These are phyloP conservation scores for Pseudoips prasinana DNA, from an alignment of 2,888 invertebrate species.

Conservation along the genomic window DNA sequence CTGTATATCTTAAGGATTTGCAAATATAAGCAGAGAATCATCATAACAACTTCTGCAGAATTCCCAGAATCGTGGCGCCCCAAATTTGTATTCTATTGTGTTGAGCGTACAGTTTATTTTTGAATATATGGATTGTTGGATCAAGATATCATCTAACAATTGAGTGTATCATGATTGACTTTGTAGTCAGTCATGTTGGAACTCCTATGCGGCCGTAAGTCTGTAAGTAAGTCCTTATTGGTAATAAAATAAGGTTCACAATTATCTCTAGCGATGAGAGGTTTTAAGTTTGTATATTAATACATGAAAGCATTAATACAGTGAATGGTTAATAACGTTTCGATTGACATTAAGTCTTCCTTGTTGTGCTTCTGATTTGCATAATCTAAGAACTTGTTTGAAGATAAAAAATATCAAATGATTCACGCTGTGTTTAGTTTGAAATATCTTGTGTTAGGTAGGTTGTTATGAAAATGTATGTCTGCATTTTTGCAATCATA, in stretches of 20 bases:
- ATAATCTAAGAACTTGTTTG: constrained; percentile 53
- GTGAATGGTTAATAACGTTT: constrained; percentile 50
- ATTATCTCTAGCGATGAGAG: constrained; percentile 8
- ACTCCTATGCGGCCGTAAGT: constrained; percentile 6
- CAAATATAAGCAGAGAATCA: constrained; percentile 40
- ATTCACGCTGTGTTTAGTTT: constrained; percentile 22
- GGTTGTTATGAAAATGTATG: background rate
- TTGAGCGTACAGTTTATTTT: constrained; percentile 10
- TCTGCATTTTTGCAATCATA: no score
- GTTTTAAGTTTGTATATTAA: constrained; percentile 29
- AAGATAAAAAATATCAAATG: constrained; percentile 33
- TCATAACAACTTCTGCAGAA: constrained; percentile 44
- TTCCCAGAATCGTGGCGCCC: constrained; percentile 17
- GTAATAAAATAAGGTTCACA: constrained; percentile 2
- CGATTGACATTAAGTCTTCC: constrained; percentile 62
- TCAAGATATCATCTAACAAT: constrained; percentile 55
- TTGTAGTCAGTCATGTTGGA: constrained; percentile 36
- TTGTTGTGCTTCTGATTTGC: constrained; percentile 60
- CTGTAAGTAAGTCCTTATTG: constrained; percentile 11
- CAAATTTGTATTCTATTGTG: constrained; percentile 17
- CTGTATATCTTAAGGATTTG: constrained; percentile 46
- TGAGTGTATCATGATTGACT: constrained; percentile 51
- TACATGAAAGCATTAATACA: constrained; percentile 42
- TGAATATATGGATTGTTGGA: constrained; percentile 21
- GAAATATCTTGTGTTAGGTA: constrained; percentile 1